Base-by-base conservation (phyloP, 2,888 invertebrate genomes). In the Drymonia ruficornis region DNA sequence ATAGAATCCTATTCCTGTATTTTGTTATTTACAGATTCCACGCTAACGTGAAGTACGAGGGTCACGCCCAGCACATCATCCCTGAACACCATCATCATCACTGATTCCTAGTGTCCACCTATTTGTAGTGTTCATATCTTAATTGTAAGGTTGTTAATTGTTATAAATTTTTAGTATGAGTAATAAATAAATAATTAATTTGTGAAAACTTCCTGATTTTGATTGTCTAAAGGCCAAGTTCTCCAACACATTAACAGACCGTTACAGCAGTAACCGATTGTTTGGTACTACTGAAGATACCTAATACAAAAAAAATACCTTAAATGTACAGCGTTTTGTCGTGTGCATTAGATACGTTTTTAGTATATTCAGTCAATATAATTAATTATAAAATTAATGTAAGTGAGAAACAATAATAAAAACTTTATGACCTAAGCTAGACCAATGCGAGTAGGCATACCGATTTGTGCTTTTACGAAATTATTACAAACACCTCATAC, bases 41-140 rank as follows among this genome's bases (percentile, higher is more conserved):
- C 51, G 77, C 77, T 28, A 68, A 68, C 28, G 76, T 78, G 50
- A 77, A 77, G 52, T 72, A 76, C 50, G 68, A 67, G 19, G 46
- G 46, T 29, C 46, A 46, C 55, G 72, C 72, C 36, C 73, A 78
- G 54, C 74, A 76, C 43, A 69, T 70, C 40, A 64, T 70, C 1
- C 74, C 73, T 0, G 57, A 76, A 38, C 61, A 76, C 0, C 70
- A 72, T 42, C 69, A 73, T 28, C 58, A 74, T 45, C 53, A 68
- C 11, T 44, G 13, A 46, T 29, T 9, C 8, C 31, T 46, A 13
- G n/a, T 13, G 12, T 1, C 28, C 8, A 28, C 28, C n/a, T 44
- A 23, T 23, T 44, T 23, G 23, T 44, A 23, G 13, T 44, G 11
- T 40, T 15, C 1, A 34, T 34, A 36, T 15, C 0, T 42, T 42